phyloP scores from a whole-genome alignment of 1,140 invertebrate species.

The Zaprionus lachaisei region DNA sequence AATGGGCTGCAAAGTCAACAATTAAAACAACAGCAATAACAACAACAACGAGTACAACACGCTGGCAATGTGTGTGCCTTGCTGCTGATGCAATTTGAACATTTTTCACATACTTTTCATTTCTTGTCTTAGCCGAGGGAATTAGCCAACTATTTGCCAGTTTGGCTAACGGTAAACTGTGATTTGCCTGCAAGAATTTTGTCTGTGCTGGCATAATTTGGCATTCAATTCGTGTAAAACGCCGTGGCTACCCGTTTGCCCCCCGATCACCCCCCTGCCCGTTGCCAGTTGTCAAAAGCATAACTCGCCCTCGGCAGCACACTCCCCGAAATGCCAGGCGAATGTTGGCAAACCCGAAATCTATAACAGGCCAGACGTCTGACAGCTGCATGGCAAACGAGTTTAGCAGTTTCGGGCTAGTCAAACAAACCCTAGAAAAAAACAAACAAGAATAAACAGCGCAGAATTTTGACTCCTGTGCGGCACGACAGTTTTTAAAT shows the following conservation, averaged over 20 bases:
- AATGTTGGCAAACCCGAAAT: constrained; percentile 30
- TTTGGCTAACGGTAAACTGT: constrained; percentile 11
- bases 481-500: constrained; percentile 21
- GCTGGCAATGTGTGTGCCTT: constrained; percentile 48
- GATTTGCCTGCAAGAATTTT: constrained; percentile 50
- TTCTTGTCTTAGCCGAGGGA: constrained; percentile 37
- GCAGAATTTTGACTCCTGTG: constrained; percentile 43
- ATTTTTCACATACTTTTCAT: constrained; percentile 76
- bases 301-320: constrained; percentile 30
- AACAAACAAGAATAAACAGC: constrained; percentile 16
- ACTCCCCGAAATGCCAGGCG: constrained; percentile 52
- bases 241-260: constrained; percentile 15
- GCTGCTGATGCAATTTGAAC: constrained; percentile 74
- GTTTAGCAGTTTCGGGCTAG: constrained; percentile 51
- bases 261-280: background rate
- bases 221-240: constrained; percentile 64
- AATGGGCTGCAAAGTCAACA: constrained; percentile 72
- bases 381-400: constrained; percentile 68
- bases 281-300: constrained; percentile 20
- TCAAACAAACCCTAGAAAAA: constrained; percentile 56
- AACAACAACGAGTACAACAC: constrained; percentile 4
- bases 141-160: constrained; percentile 41
- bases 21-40: constrained; percentile 57
- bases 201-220: constrained; percentile 61
- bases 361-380: constrained; percentile 41